Conservation (phyloP, 2,888 invertebrate species). For the Callyntrura guangdongensis region DNA sequence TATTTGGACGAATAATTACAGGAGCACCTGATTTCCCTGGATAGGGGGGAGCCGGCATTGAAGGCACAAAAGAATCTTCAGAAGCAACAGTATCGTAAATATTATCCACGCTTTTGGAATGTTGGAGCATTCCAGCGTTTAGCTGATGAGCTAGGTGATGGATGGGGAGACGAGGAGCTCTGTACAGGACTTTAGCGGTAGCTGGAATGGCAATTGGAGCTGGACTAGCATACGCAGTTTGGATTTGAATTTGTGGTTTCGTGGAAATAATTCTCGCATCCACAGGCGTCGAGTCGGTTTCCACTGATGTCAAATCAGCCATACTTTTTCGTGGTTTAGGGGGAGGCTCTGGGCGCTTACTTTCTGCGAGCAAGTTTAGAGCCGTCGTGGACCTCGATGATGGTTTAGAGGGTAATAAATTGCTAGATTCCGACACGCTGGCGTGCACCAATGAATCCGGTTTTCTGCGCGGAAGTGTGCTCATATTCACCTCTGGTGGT, state of each 20-base stretch:
- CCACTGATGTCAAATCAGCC: constrained; percentile 71
- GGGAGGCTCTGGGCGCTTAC: constrained; percentile 82
- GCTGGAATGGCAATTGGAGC: constrained; percentile 87
- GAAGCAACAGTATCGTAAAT: constrained; percentile 84
- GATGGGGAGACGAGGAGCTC: constrained; percentile 69
- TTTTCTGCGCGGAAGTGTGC: constrained; percentile 80
- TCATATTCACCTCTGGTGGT: constrained; percentile 79
- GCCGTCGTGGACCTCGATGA: constrained; percentile 83
- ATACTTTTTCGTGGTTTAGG: constrained; percentile 83
- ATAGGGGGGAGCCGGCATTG: constrained; percentile 82
- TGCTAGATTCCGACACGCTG: constrained; percentile 38
- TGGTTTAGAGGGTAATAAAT: constrained; percentile 75
- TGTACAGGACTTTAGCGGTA: constrained; percentile 82
- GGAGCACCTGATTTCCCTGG: constrained; percentile 76
- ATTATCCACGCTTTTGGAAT: constrained; percentile 84
- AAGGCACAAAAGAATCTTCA: constrained; percentile 79
- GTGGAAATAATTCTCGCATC: constrained; percentile 92
- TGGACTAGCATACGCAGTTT: constrained; percentile 92
- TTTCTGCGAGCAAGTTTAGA: constrained; percentile 78
- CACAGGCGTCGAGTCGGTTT: constrained; percentile 88
- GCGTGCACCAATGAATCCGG: constrained; percentile 61
- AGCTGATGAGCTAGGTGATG: constrained; percentile 68
- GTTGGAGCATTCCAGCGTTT: constrained; percentile 77
- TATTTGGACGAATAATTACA: constrained; percentile 88
- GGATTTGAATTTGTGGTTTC: constrained; percentile 91